phyloP scores from a whole-genome alignment of 2,113 vertebrate species.

The Arizona elegans region DNA sequence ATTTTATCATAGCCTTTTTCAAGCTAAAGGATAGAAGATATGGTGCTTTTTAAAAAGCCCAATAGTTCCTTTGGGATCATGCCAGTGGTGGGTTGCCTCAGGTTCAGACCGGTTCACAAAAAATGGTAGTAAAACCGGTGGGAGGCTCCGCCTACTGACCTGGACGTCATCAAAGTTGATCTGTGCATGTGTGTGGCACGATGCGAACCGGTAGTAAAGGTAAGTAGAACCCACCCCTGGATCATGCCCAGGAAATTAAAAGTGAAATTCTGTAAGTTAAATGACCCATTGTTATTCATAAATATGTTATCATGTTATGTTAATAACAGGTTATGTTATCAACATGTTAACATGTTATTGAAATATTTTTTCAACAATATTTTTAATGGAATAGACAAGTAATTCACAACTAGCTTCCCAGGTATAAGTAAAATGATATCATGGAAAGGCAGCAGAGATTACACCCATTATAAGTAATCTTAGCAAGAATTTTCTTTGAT shows the following conservation, averaged over 20 bases:
- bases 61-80: not conserved
- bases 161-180: too few relatives aligned
- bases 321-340: not conserved
- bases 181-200: too few relatives aligned
- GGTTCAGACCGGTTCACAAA: too few relatives aligned
- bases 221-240: not conserved
- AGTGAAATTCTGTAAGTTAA: not conserved
- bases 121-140: too few relatives aligned
- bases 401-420: conserved; percentile 49
- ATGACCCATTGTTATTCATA: not conserved
- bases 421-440: conserved; percentile 54
- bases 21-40: not conserved
- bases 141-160: too few relatives aligned
- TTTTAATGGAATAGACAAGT: conserved; percentile 34
- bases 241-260: not conserved
- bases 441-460: conserved; percentile 30
- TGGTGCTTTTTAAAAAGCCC: not conserved
- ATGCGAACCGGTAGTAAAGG: too few relatives aligned
- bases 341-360: not conserved
- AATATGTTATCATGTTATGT: not conserved
- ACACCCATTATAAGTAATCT: conserved; percentile 28
- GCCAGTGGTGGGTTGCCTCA: not conserved
- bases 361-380: not conserved
- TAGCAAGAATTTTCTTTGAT: conserved; percentile 48
- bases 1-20: conserved; percentile 2